A percentile compares a stretch with the other conserved stretches of the same genome.
Conservation (phyloP, 2,888 invertebrate genomes). For the Entomobrya multifasciata region DNA sequence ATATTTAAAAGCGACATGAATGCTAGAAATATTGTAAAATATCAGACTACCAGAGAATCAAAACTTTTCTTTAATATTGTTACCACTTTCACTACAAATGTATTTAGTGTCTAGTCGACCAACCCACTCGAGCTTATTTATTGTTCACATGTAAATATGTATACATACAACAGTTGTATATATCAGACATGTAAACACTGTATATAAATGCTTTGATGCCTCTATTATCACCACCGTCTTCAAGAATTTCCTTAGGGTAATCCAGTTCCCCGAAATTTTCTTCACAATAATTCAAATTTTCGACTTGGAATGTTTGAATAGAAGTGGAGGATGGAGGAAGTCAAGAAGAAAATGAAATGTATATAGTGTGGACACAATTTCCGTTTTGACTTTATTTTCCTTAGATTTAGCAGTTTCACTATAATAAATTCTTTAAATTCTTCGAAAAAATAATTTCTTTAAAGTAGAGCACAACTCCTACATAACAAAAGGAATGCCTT, state of each 20-base stretch:
- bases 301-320: constrained; percentile 21
- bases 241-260: constrained; percentile 60
- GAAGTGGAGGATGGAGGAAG: constrained; percentile 48
- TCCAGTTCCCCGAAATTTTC: constrained; percentile 30
- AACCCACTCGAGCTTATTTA: background rate
- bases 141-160: no score
- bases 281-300: constrained; percentile 54
- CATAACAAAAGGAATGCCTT: no score
- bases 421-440: constrained; percentile 15
- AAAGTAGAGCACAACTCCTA: no score
- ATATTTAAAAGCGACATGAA: background rate
- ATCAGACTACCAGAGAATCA: no score
- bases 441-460: constrained; percentile 26
- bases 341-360: constrained; percentile 27
- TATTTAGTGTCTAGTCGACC: background rate
- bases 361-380: no score
- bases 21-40: no score
- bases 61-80: constrained; percentile 1
- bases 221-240: constrained; percentile 38
- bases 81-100: background rate
- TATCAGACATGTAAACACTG: no score
- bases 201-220: background rate
- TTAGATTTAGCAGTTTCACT: background rate
- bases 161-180: no score
- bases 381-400: constrained; percentile 7